phyloP scores from a whole-genome alignment of 2,797 vertebrate species.

The Toxotes lorentzi region DNA sequence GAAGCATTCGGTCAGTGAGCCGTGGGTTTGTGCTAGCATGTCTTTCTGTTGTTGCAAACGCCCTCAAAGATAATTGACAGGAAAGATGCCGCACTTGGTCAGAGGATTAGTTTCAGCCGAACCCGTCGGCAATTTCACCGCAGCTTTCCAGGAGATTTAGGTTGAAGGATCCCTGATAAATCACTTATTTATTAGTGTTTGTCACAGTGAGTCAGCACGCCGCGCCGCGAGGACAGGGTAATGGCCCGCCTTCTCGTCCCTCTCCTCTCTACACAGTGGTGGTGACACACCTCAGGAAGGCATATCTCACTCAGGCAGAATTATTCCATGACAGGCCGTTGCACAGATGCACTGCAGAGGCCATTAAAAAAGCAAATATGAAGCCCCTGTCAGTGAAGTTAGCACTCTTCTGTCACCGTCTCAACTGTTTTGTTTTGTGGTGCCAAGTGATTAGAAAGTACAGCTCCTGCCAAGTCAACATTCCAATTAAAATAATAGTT shows the following conservation, averaged over 20 bases:
- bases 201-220: constrained; percentile 73
- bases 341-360: constrained; percentile 51
- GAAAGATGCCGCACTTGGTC: constrained; percentile 42
- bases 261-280: background rate
- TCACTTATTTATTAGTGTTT: constrained; percentile 67
- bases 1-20: constrained; percentile 55
- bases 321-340: constrained; percentile 18
- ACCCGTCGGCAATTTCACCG: constrained; percentile 30
- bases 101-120: constrained; percentile 61
- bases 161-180: constrained; percentile 53
- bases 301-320: constrained; percentile 24
- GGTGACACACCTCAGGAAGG: constrained; percentile 24
- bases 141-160: constrained; percentile 59
- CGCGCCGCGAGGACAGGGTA: background rate
- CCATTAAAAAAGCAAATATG: constrained; percentile 40
- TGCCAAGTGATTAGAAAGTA: constrained; percentile 49
- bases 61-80: constrained; percentile 65
- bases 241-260: constrained; percentile 7
- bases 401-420: constrained; percentile 5
- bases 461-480: constrained; percentile 55
- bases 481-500: constrained; percentile 64
- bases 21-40: constrained; percentile 23
- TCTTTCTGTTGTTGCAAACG: constrained; percentile 43
- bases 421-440: constrained; percentile 32
- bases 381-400: constrained; percentile 27